Evolutionary conservation across 2,113 vertebrate genomes (phyloP), one percentile per base, ranked within the genome.

Genomic region (Vulpes lagopus): DNA sequence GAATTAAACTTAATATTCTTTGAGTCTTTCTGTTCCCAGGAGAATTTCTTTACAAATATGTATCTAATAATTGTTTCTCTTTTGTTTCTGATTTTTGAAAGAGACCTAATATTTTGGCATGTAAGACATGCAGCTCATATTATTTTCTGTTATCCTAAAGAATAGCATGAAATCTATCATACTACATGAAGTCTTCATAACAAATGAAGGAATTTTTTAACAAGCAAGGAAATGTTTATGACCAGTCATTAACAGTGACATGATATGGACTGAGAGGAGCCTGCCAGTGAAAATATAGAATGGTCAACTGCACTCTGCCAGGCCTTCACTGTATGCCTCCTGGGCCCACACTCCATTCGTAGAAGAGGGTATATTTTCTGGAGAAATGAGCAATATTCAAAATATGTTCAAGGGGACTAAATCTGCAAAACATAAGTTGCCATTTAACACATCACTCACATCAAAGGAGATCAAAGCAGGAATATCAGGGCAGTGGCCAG

Each of bases 61-160:
- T 38, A 57, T 38, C 60, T 89, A 35, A 73, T 95, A 11, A 15
- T 89, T 60, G 20, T 95, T 85, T 96, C 49, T 38, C 23, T 27
- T 23, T 87, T 87, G 35, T 88, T 94, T 94, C 82, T n/a, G 11
- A 71, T 80, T 96, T 82, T 84, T 59, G 17, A 83, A 78, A 60
- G 95, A 84, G 3, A 30, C 23, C 17, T 62, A 51, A n/a, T 78
- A 65, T 92, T 95, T 93, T 51, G 60, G 60, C 73, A 11, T 23
- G 5, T 81, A 87, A 83, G 38, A 51, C 10, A 43, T 5, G 38
- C 10, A 94, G 43, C 16, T 91, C 22, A 7, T 38, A 32, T 27
- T 83, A 83, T 80, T 96, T 94, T 84, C 74, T 85, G 0, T 94
- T 82, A 67, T 86, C 35, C 69, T 95, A 51, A 89, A 78, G 74